Evolutionary conservation across 2,797 vertebrate species (phyloP).

Genomic region (Labeo calbasu): DNA sequence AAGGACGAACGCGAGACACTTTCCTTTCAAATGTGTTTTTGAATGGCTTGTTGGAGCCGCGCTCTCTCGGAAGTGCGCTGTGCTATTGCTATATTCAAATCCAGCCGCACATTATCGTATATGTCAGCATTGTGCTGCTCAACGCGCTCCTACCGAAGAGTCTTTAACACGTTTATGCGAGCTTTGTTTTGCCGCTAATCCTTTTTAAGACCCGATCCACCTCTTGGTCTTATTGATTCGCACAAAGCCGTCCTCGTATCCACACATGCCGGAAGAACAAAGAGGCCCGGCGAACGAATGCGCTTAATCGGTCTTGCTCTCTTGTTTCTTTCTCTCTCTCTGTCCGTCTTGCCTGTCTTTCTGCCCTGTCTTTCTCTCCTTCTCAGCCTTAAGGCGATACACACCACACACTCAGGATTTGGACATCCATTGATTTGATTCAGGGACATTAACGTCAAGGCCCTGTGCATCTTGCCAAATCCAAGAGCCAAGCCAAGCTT

Average conservation of each 20-base stretch:
- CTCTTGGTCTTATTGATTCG: constrained; percentile 68
- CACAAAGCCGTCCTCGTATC: constrained; percentile 67
- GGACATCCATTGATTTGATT: constrained; percentile 83
- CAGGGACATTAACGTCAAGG: constrained; percentile 81
- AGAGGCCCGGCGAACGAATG: constrained; percentile 75
- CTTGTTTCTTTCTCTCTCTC: constrained; percentile 3
- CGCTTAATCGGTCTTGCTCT: constrained; percentile 72
- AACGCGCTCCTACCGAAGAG: constrained; percentile 37
- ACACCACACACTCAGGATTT: constrained; percentile 73
- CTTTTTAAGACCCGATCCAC: constrained; percentile 74
- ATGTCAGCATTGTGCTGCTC: constrained; percentile 51
- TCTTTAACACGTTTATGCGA: constrained; percentile 49
- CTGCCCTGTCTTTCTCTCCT: constrained; percentile 35
- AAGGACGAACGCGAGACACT: background rate
- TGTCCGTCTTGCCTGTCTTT: constrained; percentile 53
- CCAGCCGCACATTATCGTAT: constrained; percentile 40
- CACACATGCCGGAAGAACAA: constrained; percentile 79
- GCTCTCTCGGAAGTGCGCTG: background rate
- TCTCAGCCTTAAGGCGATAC: constrained; percentile 75
- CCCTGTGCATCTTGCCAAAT: constrained; percentile 71
- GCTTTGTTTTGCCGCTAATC: constrained; percentile 71
- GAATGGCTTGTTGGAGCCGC: constrained; percentile 20
- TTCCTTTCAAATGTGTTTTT: constrained; percentile 21
- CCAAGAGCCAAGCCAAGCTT: constrained; percentile 53
- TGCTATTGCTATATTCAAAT: constrained; percentile 26